Evolutionary conservation across 2,113 vertebrate species (phyloP), one percentile per base, ranked within the genome.

Genomic region (Tricholaema leucomelas): DNA sequence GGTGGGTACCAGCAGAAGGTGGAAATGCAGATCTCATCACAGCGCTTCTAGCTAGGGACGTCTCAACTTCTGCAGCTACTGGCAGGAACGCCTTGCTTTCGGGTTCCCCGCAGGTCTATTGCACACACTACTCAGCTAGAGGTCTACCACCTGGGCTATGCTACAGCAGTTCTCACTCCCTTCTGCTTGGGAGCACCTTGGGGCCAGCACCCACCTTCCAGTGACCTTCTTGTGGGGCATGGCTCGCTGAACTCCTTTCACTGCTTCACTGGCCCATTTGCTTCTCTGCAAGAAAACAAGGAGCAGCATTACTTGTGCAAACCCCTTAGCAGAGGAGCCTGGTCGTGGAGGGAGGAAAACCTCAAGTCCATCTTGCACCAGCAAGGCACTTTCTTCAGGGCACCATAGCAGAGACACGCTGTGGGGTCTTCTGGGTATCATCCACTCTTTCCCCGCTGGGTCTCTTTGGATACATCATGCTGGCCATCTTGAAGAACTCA

Each of bases 401-500:
- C 63, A 86, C 93, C 28, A n/a, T 13, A 13, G 79, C 66, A 8
- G 93, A 88, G 85, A 40, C 10, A 16, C n/a, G 25, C 48, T 23
- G 89, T 2, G 8, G 64, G 60, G 86, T 38, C 87, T 87, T 88
- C 18, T 74, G 91, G 54, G 36, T 66, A 8, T 94, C 86, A 1
- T 88, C 94, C 16, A 3, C 25, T 52, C 91, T 60, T 4, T 80
- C 90, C n/a, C 81, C 20, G 0, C 85, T 15, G 9, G 87, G 56
- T 46, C 92, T 97, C 94, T 97, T 98, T 2, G 98, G 98, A n/a
- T 99, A 99, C 83, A 94, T 97, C 25, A 87, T 58, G 42, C 98
- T 97, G 72, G 98, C 98, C 94, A 98, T 94, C 92, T 81, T 92
- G 90, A 99, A 97, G 97, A 99, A 99, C 52, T 99, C 98, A 10